phyloP scores from a whole-genome alignment of 53 echinoderm and acorn worm species.

The Hippasteria phrygiana region DNA sequence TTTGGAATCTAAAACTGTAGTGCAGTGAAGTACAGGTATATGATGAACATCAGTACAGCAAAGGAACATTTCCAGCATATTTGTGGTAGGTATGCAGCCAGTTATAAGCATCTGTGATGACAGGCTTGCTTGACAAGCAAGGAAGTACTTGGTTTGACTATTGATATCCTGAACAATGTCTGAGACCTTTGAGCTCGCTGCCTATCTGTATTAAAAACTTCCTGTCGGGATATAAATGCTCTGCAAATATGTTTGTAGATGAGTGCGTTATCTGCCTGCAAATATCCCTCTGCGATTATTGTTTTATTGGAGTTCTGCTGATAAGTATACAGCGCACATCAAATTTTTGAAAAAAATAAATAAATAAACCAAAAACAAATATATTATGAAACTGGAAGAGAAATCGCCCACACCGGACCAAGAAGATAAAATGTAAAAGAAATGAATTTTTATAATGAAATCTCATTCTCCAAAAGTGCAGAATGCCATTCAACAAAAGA shows the following conservation, averaged over 20 bases:
- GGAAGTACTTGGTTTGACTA: conserved; percentile 27
- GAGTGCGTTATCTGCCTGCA: not conserved
- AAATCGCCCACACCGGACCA: too few species aligned
- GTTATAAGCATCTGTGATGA: not conserved
- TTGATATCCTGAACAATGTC: conserved; percentile 29
- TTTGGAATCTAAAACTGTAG: too few species aligned
- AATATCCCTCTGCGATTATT: not conserved
- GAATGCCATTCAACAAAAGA: too few species aligned
- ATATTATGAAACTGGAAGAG: too few species aligned
- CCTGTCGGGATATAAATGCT: not conserved
- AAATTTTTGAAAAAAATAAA: too few species aligned
- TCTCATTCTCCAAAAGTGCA: too few species aligned
- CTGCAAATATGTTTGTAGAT: not conserved
- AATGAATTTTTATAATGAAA: too few species aligned
- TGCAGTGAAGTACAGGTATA: not conserved
- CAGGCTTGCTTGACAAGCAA: not conserved
- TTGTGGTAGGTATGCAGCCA: not conserved
- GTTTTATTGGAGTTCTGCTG: too few species aligned
- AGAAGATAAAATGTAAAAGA: too few species aligned
- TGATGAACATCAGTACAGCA: not conserved
- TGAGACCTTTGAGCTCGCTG: not conserved
- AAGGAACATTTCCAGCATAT: not conserved
- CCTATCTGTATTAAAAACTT: conserved; percentile 37
- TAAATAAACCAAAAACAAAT: too few species aligned
- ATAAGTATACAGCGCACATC: too few species aligned